Base-by-base conservation (phyloP, 1,140 invertebrate genomes). In the Thrips palmi region DNA sequence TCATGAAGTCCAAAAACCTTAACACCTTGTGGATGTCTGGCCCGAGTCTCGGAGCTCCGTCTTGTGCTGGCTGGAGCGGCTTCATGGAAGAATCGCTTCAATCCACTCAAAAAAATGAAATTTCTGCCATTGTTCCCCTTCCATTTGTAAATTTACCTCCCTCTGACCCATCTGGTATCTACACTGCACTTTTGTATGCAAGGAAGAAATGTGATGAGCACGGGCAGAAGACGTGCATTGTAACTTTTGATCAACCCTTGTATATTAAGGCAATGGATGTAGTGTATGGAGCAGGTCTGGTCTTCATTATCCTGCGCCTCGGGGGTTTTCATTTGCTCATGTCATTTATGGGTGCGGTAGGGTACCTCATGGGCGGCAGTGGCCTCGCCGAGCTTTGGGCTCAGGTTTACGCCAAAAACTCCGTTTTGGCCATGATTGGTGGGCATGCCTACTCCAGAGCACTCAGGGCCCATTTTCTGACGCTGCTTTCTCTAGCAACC, bases 201-300 rank as follows among this genome's bases (percentile, higher is more conserved):
- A 38, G 19, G 24, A 21, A 43, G 36, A 41, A 33, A 36, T 18
- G 30, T 15, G 17, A 41, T 28, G 25, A 33, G 39, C 30, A 30
- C 23, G 29, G 37, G 11, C 48, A 50, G 34, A 42, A 42, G 28
- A 36, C 33, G 17, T 44, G 39, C 19, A 37, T 51, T 21, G 37
- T 47, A 7, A 49, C 50, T 6, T 51, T 48, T 39, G 47, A 52
- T 38, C 45, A 44, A 33, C 49, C 47, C 14, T 33, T 50, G 6
- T 62, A 58, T 46, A 44, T 44, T 8, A 62, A 62, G 56, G 57
- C 58, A 31, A 50, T 51, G 36, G 54, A 58, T 52, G 59, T 61
- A 22, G 45, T 58, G 46, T 22, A 18, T 23, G 3, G 12, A 25
- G 12, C 23, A 30, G 7, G 36, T 37, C 23, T 36, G 33, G 7